phyloP scores from a whole-genome alignment of 2,113 vertebrate genomes.

The Clarias batrachus region DNA sequence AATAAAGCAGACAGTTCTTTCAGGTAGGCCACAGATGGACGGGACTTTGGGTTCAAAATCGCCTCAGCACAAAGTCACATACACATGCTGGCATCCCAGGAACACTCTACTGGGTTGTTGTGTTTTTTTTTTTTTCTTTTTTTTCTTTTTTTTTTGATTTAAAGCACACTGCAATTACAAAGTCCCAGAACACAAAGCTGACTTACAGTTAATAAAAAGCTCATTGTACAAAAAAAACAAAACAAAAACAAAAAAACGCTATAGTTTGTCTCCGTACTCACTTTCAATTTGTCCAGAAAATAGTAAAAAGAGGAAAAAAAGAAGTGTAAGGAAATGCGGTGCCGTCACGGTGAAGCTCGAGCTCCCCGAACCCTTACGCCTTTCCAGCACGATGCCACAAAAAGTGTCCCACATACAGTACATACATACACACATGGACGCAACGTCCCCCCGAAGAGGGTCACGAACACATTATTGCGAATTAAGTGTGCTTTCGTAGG shows the following conservation, averaged over 20 bases:
- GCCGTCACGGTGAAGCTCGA: conserved; percentile 41
- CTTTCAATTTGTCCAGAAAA: conserved; percentile 40
- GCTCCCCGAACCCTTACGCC: conserved; percentile 51
- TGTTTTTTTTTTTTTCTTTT: conserved; percentile 24
- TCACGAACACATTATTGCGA: conserved; percentile 80
- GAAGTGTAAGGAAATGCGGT: not conserved
- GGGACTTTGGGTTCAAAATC: conserved; percentile 57
- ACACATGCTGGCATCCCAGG: conserved; percentile 58
- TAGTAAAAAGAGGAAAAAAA: conserved; percentile 15
- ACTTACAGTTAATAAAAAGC: conserved; percentile 52
- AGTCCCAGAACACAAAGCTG: conserved; percentile 54
- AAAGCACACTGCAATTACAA: conserved; percentile 53
- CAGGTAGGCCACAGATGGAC: conserved; percentile 53
- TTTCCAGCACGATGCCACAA: conserved; percentile 40
- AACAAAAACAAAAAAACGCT: not conserved
- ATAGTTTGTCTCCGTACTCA: conserved; percentile 39
- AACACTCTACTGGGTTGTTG: conserved; percentile 40
- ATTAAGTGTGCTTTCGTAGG: conserved; percentile 79
- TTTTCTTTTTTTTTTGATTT: conserved; percentile 31
- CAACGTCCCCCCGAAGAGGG: conserved; percentile 60
- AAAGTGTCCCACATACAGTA: conserved; percentile 44
- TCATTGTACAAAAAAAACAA: conserved; percentile 41
- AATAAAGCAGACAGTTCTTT: conserved; percentile 53
- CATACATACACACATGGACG: conserved; percentile 43
- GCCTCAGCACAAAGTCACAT: conserved; percentile 59